Percentiles rank a stretch among this genome's conserved stretches.
These are phyloP conservation scores for Pygoscelis adeliae DNA, from an alignment of 2,113 vertebrate species.

Conservation along the genomic window DNA sequence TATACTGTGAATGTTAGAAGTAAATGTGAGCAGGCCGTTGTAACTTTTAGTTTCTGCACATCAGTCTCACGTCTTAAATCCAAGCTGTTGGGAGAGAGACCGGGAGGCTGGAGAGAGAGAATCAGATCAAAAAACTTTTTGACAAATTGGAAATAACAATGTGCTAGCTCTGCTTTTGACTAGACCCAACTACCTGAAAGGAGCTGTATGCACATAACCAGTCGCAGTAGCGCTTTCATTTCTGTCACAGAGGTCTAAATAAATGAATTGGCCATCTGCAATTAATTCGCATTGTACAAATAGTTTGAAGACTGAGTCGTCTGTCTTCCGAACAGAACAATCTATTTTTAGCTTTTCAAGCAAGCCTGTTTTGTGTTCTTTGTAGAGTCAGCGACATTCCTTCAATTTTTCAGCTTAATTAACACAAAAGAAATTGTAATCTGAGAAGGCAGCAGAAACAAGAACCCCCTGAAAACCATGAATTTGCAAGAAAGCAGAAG, in stretches of 20 bases:
- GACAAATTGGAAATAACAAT: not conserved
- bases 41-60: not conserved
- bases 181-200: not conserved
- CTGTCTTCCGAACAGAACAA: conserved; percentile 67
- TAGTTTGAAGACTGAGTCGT: conserved; percentile 64
- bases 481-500: conserved; percentile 58
- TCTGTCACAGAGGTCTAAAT: conserved; percentile 54
- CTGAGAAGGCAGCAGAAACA: conserved; percentile 71
- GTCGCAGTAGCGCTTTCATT: conserved; percentile 4
- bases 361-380: conserved; percentile 74
- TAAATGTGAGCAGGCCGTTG: not conserved
- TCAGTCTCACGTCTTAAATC: not conserved
- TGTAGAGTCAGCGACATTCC: conserved; percentile 78
- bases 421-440: conserved; percentile 76
- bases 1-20: not conserved
- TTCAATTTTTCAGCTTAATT: conserved; percentile 76
- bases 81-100: not conserved
- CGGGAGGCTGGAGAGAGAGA: not conserved
- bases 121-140: not conserved
- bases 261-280: conserved; percentile 66
- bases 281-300: conserved; percentile 61
- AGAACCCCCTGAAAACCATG: conserved; percentile 46
- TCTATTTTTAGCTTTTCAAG: conserved; percentile 74
- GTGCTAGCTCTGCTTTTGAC: not conserved
- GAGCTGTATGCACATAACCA: not conserved